Percentiles rank a stretch among this genome's conserved stretches.
phyloP scores from a whole-genome alignment of 92 coral and sea anemone species.

The Bergia puertoricense region DNA sequence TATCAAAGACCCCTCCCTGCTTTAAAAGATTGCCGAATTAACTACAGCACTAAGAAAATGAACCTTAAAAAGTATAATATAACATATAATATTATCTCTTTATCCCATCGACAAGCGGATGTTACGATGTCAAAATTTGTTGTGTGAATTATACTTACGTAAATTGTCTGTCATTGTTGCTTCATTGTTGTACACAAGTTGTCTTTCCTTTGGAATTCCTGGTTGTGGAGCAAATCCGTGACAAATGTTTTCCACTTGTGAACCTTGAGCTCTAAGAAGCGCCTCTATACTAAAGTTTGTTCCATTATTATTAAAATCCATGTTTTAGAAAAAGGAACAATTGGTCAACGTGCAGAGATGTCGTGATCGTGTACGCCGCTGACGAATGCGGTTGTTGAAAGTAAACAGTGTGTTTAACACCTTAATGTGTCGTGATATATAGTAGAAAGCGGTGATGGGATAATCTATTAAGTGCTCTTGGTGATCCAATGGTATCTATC shows the following conservation, averaged over 20 bases:
- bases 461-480: slow-evolving; percentile 33
- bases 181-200: not conserved
- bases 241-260: slow-evolving; percentile 23
- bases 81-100: not conserved
- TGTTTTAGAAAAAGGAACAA: not conserved
- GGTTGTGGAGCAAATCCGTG: slow-evolving; percentile 27
- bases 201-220: slow-evolving; percentile 30
- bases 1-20: not conserved
- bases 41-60: not conserved
- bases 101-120: not conserved
- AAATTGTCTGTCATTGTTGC: slow-evolving; percentile 31
- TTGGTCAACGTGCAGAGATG: not conserved
- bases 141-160: slow-evolving; percentile 30
- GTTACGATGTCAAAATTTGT: not conserved
- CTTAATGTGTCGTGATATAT: slow-evolving; percentile 31
- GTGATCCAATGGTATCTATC: slow-evolving; percentile 36
- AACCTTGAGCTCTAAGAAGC: slow-evolving; percentile 37
- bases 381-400: not conserved
- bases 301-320: slow-evolving; percentile 34
- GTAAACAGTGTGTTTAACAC: slow-evolving; percentile 40
- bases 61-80: not conserved
- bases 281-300: slow-evolving; percentile 38
- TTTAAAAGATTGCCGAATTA: not conserved
- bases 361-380: not conserved
- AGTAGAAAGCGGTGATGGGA: slow-evolving; percentile 16